phyloP scores from a whole-genome alignment of 2,888 invertebrate species.

The Acronicta psi region DNA sequence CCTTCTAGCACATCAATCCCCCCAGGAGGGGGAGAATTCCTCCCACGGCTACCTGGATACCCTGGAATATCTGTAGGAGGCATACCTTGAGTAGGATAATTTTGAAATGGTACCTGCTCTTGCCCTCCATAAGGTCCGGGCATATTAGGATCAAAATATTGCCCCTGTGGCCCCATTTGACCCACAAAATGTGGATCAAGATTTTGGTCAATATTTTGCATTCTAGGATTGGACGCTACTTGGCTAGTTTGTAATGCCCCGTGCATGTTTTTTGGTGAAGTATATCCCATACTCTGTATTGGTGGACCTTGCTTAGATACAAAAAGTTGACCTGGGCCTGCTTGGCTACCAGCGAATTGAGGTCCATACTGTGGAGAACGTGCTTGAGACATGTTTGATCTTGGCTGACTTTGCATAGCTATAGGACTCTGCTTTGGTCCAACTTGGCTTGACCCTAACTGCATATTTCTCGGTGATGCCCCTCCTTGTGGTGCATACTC shows the following conservation, averaged over 20 bases:
- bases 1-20: constrained; percentile 10
- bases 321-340: constrained; percentile 1
- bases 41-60: not conserved
- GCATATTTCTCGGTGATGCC: not conserved
- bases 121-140: not conserved
- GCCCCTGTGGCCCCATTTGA: not conserved
- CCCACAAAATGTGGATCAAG: not conserved
- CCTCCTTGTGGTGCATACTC: not conserved
- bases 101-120: not conserved
- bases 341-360: not conserved
- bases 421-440: not conserved
- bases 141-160: not conserved
- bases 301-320: not conserved
- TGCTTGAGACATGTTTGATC: constrained; percentile 1
- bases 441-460: not conserved
- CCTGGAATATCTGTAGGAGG: not conserved
- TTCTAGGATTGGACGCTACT: constrained; percentile 1
- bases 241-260: not conserved
- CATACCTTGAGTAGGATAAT: constrained; percentile 2
- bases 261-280: not conserved
- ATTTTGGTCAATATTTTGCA: constrained; percentile 22
- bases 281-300: not conserved
- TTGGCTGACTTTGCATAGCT: not conserved
- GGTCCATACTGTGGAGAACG: not conserved
- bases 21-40: not conserved